Evolutionary conservation across 2,797 vertebrate genomes (phyloP).

Genomic region (Typhlichthys eigenmanni): DNA sequence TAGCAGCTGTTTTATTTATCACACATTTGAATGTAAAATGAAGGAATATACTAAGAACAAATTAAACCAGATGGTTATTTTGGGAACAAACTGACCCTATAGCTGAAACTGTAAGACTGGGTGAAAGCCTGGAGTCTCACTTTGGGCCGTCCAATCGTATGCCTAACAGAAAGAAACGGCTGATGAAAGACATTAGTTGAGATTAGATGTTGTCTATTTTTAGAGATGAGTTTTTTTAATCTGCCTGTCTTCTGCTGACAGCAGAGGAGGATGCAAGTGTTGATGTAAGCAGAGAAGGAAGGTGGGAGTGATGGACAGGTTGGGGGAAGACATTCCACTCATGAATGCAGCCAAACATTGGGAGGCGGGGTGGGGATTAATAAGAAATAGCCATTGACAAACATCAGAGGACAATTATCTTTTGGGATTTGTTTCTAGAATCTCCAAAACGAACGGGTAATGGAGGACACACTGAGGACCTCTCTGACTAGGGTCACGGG

Average conservation of each 20-base stretch:
- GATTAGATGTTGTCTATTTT: conserved; percentile 69
- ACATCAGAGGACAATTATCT: conserved; percentile 68
- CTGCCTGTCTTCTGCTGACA: conserved; percentile 49
- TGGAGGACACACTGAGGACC: conserved; percentile 44
- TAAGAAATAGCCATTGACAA: conserved; percentile 48
- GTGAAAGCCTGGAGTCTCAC: too few relatives aligned
- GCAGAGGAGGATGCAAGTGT: conserved; percentile 50
- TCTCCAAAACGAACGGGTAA: conserved; percentile 61
- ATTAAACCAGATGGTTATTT: too few relatives aligned
- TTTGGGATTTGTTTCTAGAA: conserved; percentile 69
- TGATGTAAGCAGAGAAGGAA: conserved; percentile 26
- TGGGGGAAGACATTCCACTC: conserved; percentile 36
- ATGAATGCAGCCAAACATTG: conserved; percentile 42
- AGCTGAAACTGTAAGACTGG: too few relatives aligned
- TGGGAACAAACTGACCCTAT: too few relatives aligned
- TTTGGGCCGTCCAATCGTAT: conserved; percentile 36
- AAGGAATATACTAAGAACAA: too few relatives aligned
- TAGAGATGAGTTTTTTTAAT: conserved; percentile 50
- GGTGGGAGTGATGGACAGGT: conserved; percentile 22
- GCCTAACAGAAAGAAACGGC: conserved; percentile 43
- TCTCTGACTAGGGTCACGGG: conserved; percentile 57
- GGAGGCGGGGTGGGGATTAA: conserved; percentile 8
- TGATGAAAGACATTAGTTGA: conserved; percentile 63
- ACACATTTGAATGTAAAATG: too few relatives aligned
- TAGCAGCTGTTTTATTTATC: too few relatives aligned